These are phyloP conservation scores for Gallinago nigripennis DNA, from an alignment of 2,797 vertebrate species.

Conservation along the genomic window DNA sequence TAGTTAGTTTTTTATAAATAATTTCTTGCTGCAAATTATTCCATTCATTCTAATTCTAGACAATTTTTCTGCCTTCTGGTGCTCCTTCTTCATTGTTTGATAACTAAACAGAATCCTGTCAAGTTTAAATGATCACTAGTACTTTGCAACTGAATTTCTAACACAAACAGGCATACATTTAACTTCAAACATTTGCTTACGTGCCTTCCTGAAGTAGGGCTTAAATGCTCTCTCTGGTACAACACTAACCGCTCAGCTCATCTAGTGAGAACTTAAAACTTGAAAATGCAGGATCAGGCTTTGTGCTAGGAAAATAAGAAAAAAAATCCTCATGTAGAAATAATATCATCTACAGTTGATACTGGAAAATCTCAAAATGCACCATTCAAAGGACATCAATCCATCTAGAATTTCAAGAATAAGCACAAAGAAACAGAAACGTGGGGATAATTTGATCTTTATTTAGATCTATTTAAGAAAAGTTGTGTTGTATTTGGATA, in stretches of 20 bases:
- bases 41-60: neutral
- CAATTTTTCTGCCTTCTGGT: neutral
- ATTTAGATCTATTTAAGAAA: conserved; percentile 62
- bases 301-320: neutral
- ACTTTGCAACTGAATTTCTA: conserved; percentile 18
- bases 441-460: conserved; percentile 43
- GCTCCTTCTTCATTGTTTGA: neutral
- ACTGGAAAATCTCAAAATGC: neutral
- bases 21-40: neutral
- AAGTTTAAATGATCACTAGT: neutral
- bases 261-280: neutral
- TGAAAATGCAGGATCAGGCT: neutral
- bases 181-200: neutral
- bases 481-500: conserved; percentile 1
- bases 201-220: neutral
- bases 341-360: neutral
- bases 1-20: neutral
- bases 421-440: neutral
- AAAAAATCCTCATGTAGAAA: neutral
- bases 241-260: neutral
- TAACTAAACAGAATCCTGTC: neutral
- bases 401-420: conserved; percentile 4
- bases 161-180: neutral
- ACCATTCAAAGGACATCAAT: neutral
- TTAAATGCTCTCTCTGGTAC: neutral